Conservation (phyloP, 2,797 vertebrate genomes). For the Orientallactaga sibirica region DNA sequence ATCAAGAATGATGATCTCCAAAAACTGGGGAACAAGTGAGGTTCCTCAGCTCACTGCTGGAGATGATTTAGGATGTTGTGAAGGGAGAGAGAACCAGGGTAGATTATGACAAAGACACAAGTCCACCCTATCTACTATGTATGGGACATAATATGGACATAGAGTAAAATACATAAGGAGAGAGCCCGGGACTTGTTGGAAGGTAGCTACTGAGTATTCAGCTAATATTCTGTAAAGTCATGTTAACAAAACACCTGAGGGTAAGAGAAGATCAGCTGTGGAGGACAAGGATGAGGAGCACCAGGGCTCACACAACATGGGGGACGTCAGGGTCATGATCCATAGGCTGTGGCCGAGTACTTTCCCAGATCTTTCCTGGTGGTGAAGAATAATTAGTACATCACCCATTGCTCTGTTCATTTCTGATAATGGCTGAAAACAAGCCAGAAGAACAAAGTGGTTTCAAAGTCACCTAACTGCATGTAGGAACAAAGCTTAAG, state of each 20-base stretch:
- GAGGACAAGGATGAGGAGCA: background rate
- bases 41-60: background rate
- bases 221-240: background rate
- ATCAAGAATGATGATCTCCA: slow-evolving; percentile 1
- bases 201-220: background rate
- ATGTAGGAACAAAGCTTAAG: slow-evolving; percentile 8
- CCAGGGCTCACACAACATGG: background rate
- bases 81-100: background rate
- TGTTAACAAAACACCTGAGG: background rate
- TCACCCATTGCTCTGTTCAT: background rate
- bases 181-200: background rate
- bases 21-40: background rate
- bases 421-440: background rate
- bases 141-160: background rate
- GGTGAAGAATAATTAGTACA: background rate
- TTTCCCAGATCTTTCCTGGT: background rate
- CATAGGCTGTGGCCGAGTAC: background rate
- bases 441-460: background rate
- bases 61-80: background rate
- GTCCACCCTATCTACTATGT: background rate
- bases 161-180: background rate
- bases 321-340: background rate
- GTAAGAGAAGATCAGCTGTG: background rate
- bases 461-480: background rate
- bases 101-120: background rate